Evolutionary conservation across 2,888 invertebrate species (phyloP), one percentile per base, ranked within the genome.

Genomic region (Tinea trinotella): DNA sequence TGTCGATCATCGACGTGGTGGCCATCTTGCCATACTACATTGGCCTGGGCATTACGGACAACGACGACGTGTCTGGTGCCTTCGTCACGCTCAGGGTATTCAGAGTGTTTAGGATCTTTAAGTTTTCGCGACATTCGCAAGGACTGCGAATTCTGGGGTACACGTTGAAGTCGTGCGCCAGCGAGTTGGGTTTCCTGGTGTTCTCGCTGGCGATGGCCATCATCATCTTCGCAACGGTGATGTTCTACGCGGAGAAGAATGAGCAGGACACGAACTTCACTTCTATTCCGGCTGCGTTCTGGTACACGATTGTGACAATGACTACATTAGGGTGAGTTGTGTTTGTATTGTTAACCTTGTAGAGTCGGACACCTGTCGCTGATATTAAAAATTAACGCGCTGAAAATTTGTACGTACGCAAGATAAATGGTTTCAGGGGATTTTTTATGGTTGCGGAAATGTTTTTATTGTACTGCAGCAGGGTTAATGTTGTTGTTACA

Each of bases 251-350:
- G 53, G 99, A 99, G 89, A 99, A 99, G 88, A 98, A 98, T 78
- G 98, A 97, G 62, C 93, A 93, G 67, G 93, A 94, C 66, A 99
- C 99, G 55, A 95, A 95, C 81, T 99, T 99, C 89, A 99, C 97
- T 59, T 98, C 98, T 76, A 99, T 99, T 87, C 99, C 99, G 57
- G 97, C 98, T 55, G 98, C 99, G 63, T 99, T 99, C 86, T 99
- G 99, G 99, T 99, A 99, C 89, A 99, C 99, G 73, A 99, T 99
- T 73, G 99, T 99, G 73, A 99, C 99, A 63, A 99, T 99, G 98
- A 99, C 99, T 57, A 99, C 99, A 52, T 87, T 99, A 61, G 98
- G 99, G 98, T 99, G 84, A 95, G 96, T 46, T 1, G 19, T 3
- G 9, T 19, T 46, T 46, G 3, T 40, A 7, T 40, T 15, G 40